Evolutionary conservation across 2,113 vertebrate species (phyloP).

Genomic region (cattle (Bos taurus)): DNA sequence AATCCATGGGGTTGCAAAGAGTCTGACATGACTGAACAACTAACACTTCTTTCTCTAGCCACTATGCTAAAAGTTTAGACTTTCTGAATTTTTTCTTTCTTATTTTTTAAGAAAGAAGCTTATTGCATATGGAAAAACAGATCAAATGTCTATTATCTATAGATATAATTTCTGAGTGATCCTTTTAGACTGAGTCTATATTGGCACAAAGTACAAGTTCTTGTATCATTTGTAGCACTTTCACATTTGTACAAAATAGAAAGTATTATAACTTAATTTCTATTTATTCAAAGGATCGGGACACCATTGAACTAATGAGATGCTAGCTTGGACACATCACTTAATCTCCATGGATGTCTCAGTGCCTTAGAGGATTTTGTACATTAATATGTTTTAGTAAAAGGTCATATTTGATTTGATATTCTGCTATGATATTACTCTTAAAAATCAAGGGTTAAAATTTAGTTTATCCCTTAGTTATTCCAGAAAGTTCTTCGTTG

Average conservation of each 20-base stretch:
- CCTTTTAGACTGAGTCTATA: neutral
- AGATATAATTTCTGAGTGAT: slow-evolving; percentile 54
- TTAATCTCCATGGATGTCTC: slow-evolving; percentile 29
- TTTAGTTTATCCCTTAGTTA: neutral
- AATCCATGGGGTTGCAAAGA: neutral
- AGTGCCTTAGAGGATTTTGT: neutral
- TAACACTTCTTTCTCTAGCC: neutral
- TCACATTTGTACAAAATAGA: slow-evolving; percentile 19
- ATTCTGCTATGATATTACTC: neutral
- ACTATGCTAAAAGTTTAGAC: neutral
- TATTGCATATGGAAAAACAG: slow-evolving; percentile 56
- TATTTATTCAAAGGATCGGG: slow-evolving; percentile 54
- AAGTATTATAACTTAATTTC: slow-evolving; percentile 52
- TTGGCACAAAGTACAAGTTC: neutral
- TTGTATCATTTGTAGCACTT: neutral
- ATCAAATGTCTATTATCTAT: slow-evolving; percentile 28
- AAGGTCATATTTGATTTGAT: neutral
- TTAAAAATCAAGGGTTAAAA: neutral
- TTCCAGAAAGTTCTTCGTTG: neutral
- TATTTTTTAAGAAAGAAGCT: neutral
- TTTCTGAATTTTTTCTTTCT: neutral
- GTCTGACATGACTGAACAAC: neutral
- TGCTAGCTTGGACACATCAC: slow-evolving; percentile 7
- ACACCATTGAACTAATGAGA: slow-evolving; percentile 33
- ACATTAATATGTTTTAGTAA: neutral